A percentile compares a stretch with the other conserved stretches of the same genome.
Evolutionary conservation across 2,113 vertebrate species (phyloP).

Genomic region (Poeciliopsis retropinna): DNA sequence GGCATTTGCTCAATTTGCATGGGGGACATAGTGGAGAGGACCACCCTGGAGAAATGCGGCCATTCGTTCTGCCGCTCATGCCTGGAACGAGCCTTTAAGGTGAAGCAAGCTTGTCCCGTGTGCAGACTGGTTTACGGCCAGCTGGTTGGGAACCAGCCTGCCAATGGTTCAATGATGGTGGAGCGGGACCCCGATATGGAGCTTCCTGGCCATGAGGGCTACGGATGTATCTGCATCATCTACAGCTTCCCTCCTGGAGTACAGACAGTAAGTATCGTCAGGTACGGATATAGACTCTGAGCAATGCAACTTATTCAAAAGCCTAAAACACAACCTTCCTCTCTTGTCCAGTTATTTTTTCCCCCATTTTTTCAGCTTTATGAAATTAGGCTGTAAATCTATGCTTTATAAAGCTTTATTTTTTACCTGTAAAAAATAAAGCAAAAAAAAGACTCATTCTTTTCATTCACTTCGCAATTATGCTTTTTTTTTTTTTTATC

Average conservation of each 20-base stretch:
- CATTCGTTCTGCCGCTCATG: constrained; percentile 92
- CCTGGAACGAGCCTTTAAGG: constrained; percentile 91
- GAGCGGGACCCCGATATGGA: constrained; percentile 88
- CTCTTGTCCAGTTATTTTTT: too few species aligned
- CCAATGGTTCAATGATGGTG: constrained; percentile 92
- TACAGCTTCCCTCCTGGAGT: constrained; percentile 94
- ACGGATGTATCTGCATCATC: constrained; percentile 94
- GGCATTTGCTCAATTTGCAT: constrained; percentile 92
- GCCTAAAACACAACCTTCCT: too few species aligned
- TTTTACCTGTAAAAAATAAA: too few species aligned
- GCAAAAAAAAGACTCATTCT: too few species aligned
- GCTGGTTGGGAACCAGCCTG: constrained; percentile 93
- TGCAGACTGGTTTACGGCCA: constrained; percentile 94
- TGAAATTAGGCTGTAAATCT: too few species aligned
- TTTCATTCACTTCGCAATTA: too few species aligned
- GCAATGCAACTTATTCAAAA: background rate
- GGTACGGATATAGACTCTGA: background rate
- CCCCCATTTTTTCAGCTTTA: too few species aligned
- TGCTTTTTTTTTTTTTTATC: too few species aligned
- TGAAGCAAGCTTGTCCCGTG: constrained; percentile 93
- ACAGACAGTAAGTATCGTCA: constrained; percentile 85
- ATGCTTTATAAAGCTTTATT: too few species aligned
- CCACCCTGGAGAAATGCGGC: constrained; percentile 89
- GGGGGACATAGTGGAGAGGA: constrained; percentile 90
- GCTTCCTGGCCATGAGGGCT: constrained; percentile 91